Conservation (phyloP, 2,888 invertebrate genomes). For the Ganaspis brasiliensis region DNA sequence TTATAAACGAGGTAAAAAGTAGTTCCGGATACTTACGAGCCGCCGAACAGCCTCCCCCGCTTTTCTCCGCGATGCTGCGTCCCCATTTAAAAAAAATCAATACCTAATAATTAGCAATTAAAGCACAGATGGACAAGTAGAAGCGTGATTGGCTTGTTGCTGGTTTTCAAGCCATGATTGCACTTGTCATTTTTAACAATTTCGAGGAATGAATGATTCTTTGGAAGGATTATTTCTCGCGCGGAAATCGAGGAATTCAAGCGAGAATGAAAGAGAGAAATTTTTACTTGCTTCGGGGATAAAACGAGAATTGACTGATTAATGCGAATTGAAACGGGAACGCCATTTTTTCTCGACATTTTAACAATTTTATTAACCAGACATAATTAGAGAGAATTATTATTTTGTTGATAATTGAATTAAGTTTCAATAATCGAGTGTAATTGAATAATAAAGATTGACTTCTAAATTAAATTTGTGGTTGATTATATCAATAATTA, state of each 20-base stretch:
- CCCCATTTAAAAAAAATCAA: conserved; percentile 78
- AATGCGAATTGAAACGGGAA: conserved; percentile 24
- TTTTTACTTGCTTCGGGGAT: conserved; percentile 30
- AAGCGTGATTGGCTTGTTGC: conserved; percentile 29
- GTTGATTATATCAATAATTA: too few relatives aligned
- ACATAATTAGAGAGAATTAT: too few relatives aligned
- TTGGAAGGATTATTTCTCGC: conserved; percentile 23
- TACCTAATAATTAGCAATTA: conserved; percentile 80
- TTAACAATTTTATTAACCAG: too few relatives aligned
- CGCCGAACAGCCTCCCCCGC: conserved; percentile 52
- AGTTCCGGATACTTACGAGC: conserved; percentile 55
- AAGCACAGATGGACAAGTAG: conserved; percentile 62
- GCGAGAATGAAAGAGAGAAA: conserved; percentile 3
- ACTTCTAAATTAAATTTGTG: too few relatives aligned
- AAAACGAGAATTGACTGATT: background rate
- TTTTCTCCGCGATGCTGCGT: conserved; percentile 56
- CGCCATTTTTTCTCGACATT: too few relatives aligned
- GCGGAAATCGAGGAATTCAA: conserved; percentile 27
- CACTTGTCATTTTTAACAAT: conserved; percentile 22
- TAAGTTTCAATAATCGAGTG: too few relatives aligned
- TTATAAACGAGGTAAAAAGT: conserved; percentile 55
- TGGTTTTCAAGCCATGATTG: conserved; percentile 4
- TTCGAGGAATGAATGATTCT: conserved; percentile 12
- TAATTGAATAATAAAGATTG: too few relatives aligned
- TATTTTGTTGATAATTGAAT: too few relatives aligned